Evolutionary conservation across 2,888 invertebrate genomes (phyloP), one percentile per base, ranked within the genome.

Genomic region (Latrodectus elegans): DNA sequence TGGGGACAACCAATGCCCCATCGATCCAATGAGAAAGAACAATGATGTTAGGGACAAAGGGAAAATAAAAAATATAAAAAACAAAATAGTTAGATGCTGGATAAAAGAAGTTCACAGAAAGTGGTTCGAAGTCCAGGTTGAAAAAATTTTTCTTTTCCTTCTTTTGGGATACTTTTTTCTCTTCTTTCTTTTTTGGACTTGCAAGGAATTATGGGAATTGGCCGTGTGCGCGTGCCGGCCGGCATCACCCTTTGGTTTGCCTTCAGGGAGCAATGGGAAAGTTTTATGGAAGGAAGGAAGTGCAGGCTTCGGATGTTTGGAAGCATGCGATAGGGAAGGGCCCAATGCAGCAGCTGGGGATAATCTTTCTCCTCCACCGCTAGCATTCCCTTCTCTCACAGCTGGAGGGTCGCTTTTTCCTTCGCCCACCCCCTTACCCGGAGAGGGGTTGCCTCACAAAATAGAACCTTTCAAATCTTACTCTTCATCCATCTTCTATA

Each of bases 291-390:
- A 67, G 64, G 78, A 76, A 78, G 82, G 83, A 78, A 82, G 78
- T 83, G 83, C 87, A 73, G 74, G 77, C 64, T 84, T 75, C 74
- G 78, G 79, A 79, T 85, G 85, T 74, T 85, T 84, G 77, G 84
- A 78, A 73, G 65, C 55, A 72, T 55, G 81, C 81, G 77, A 77
- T 75, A 75, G 81, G 65, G 74, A 68, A 82, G 73, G 60, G 82
- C 87, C 73, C 87, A 88, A 88, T 88, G 87, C 71, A 88, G 78
- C 87, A 88, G 87, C 82, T 88, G 87, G 87, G 87, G 87, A 60
- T 88, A 88, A 88, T 88, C 82, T 88, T 88, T 88, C 87, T 83
- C 87, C 79, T 83, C 73, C 78, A 79, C 70, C 70, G 78, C 87
- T 88, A 83, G 77, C 82, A 81, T 82, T 81, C 78, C 70, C 68